Evolutionary conservation across 2,113 vertebrate genomes (phyloP).

Genomic region (Triplophysa tibetana): DNA sequence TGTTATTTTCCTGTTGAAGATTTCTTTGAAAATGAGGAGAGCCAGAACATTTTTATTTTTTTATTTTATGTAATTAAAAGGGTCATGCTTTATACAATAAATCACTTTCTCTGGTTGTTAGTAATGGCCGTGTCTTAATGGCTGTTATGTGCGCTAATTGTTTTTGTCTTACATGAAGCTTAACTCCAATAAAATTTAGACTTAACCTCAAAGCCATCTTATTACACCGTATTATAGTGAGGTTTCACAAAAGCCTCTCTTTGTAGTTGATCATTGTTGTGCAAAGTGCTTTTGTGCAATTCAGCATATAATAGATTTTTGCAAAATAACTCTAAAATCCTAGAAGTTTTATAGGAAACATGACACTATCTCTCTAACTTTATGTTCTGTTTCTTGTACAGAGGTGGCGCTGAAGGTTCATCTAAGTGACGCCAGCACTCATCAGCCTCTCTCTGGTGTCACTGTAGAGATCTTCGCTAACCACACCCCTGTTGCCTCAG

Average conservation of each 20-base stretch:
- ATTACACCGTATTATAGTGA: neutral
- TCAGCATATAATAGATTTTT: neutral
- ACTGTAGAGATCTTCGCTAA: conserved; percentile 91
- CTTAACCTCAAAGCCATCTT: neutral
- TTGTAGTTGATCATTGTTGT: neutral
- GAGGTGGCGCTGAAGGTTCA: conserved; percentile 96
- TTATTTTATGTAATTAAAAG: neutral
- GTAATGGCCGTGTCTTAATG: neutral
- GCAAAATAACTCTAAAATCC: too few relatives aligned
- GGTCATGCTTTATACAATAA: neutral
- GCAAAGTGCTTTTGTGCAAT: neutral
- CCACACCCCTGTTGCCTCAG: conserved; percentile 84
- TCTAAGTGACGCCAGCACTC: conserved; percentile 92
- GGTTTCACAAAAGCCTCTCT: conserved; percentile 2
- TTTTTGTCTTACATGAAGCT: conserved; percentile 1
- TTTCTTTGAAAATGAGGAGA: conserved; percentile 48
- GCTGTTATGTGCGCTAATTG: conserved; percentile 2
- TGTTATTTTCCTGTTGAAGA: conserved; percentile 43
- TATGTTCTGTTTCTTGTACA: conserved; percentile 63
- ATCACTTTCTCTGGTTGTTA: conserved; percentile 14
- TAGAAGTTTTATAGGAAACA: neutral
- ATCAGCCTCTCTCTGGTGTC: conserved; percentile 87
- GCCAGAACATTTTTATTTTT: conserved; percentile 6
- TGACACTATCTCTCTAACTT: neutral
- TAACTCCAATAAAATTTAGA: conserved; percentile 27